Percentiles rank a stretch among this genome's conserved stretches.
These are phyloP conservation scores for Enteromius mattozi DNA, from an alignment of 2,797 vertebrate species.

Conservation along the genomic window DNA sequence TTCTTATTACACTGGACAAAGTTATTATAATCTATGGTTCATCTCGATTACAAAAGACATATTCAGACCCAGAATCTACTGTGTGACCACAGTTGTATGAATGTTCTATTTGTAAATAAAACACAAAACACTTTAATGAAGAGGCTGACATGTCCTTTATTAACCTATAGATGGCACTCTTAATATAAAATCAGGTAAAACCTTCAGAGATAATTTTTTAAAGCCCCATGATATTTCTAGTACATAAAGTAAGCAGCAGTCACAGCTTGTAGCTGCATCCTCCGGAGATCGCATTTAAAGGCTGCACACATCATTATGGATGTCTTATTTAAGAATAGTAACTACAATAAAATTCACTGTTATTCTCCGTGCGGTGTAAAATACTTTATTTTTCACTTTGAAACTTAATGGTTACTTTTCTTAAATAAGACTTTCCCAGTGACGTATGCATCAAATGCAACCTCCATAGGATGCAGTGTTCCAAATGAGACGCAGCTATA, in stretches of 20 bases:
- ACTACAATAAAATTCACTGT: too few species aligned
- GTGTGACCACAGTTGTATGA: background rate
- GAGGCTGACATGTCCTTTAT: background rate
- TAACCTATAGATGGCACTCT: constrained; percentile 29
- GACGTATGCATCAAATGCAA: too few species aligned
- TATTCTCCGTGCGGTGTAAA: too few species aligned
- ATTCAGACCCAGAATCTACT: background rate
- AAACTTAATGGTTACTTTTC: too few species aligned
- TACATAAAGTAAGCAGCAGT: background rate
- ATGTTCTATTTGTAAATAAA: background rate
- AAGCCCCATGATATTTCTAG: background rate
- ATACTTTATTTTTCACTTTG: too few species aligned
- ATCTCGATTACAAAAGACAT: background rate
- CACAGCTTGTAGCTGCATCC: background rate
- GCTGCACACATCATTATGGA: too few species aligned
- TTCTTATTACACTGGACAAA: constrained; percentile 53
- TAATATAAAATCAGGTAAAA: constrained; percentile 7
- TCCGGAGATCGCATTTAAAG: too few species aligned
- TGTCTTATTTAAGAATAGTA: too few species aligned
- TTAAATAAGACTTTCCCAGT: too few species aligned
- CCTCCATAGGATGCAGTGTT: too few species aligned
- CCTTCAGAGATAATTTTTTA: background rate
- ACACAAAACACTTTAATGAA: background rate
- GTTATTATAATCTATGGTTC: constrained; percentile 29
- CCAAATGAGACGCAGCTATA: too few species aligned